phyloP scores from a whole-genome alignment of 2,888 invertebrate species.

The Acanthosepion lycidas region DNA sequence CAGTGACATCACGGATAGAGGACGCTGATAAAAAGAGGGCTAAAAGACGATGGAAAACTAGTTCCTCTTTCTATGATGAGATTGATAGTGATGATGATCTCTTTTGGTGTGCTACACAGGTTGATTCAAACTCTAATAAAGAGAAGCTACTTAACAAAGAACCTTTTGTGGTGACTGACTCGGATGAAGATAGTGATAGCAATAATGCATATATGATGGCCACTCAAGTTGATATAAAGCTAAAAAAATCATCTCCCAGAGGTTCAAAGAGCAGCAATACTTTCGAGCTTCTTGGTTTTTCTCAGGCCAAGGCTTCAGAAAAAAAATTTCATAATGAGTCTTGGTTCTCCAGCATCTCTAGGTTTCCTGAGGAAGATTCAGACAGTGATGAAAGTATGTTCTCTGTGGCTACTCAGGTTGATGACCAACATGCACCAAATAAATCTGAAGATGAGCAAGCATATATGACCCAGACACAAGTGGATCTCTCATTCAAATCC shows the following conservation, averaged over 20 bases:
- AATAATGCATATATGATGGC: background rate
- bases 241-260: background rate
- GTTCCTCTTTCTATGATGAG: background rate
- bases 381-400: slow-evolving; percentile 34
- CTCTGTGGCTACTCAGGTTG: slow-evolving; percentile 41
- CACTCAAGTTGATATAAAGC: background rate
- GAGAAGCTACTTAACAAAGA: background rate
- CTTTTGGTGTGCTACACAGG: background rate
- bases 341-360: background rate
- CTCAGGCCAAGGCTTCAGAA: background rate
- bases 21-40: background rate
- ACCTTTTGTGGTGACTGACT: background rate
- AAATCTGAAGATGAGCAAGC: background rate
- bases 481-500: background rate
- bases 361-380: background rate
- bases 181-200: background rate
- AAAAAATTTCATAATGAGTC: background rate
- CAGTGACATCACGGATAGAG: background rate
- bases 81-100: background rate
- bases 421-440: background rate
- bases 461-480: background rate
- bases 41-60: background rate
- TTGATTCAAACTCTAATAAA: background rate
- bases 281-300: background rate
- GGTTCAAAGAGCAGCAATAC: background rate